Evolutionary conservation across 1,140 invertebrate genomes (phyloP).

Genomic region (Ephestia elutella): DNA sequence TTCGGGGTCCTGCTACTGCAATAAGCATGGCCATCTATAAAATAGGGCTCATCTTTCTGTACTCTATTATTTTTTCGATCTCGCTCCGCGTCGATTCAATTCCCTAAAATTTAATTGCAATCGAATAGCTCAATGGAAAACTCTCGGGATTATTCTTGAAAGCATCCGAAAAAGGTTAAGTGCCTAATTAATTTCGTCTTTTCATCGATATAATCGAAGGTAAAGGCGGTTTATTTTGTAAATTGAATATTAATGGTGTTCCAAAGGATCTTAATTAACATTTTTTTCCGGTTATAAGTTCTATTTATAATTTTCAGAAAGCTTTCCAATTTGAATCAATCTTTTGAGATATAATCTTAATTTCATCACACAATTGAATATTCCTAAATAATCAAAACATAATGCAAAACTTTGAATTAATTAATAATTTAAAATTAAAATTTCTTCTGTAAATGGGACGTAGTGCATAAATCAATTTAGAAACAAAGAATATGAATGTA

Average conservation of each 20-base stretch:
- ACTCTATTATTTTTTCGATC: constrained; percentile 18
- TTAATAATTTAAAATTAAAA: too few relatives aligned
- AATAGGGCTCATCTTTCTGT: not conserved
- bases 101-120: constrained; percentile 68
- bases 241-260: not conserved
- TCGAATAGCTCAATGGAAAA: constrained; percentile 55
- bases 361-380: too few relatives aligned
- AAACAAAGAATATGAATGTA: not conserved
- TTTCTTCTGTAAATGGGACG: too few relatives aligned
- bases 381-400: too few relatives aligned
- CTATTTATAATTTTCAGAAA: not conserved
- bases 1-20: too few relatives aligned
- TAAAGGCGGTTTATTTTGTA: not conserved
- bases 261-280: not conserved
- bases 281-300: not conserved
- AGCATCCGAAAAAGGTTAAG: constrained; percentile 11
- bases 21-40: too few relatives aligned
- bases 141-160: constrained; percentile 40
- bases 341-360: too few relatives aligned
- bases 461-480: not conserved
- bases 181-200: constrained; percentile 17
- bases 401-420: too few relatives aligned
- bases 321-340: too few relatives aligned
- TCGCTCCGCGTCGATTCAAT: constrained; percentile 59
- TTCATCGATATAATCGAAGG: not conserved